Evolutionary conservation across 2,888 invertebrate genomes (phyloP).

Genomic region (Tridacna crocea): DNA sequence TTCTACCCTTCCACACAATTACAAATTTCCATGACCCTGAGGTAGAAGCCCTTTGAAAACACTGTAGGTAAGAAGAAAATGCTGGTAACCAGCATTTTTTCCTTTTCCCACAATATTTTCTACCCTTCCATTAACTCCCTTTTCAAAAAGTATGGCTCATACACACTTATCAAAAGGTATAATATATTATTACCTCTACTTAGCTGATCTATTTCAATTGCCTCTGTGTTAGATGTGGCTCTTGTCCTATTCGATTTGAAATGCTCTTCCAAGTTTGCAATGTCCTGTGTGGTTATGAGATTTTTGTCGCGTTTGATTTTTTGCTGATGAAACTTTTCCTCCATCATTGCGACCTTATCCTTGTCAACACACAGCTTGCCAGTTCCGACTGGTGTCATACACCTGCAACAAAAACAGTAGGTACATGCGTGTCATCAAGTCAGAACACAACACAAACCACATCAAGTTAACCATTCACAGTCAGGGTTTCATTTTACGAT

Average conservation of each 20-base stretch:
- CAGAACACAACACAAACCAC: no score
- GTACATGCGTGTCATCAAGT: no score
- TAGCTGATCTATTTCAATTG: constrained; percentile 29
- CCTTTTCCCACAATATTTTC: no score
- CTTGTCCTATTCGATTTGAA: constrained; percentile 19
- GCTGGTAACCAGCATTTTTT: no score
- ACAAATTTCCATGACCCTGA: no score
- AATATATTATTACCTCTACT: constrained; percentile 21
- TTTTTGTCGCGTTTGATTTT: constrained; percentile 54
- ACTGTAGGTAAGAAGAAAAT: no score
- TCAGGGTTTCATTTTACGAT: no score
- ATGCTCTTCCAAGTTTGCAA: constrained; percentile 42
- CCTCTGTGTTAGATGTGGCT: constrained; percentile 21
- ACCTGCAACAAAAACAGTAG: constrained; percentile 24
- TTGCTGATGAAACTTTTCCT: constrained; percentile 42
- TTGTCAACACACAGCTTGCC: constrained; percentile 59
- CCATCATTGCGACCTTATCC: constrained; percentile 38
- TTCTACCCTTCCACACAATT: no score
- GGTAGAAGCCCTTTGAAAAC: no score
- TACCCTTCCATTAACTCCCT: no score
- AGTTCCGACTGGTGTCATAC: constrained; percentile 49
- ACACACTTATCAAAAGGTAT: not conserved
- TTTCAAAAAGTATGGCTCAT: no score
- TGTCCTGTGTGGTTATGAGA: constrained; percentile 51
- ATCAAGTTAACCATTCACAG: no score